These are phyloP conservation scores for Scortum barcoo DNA, from an alignment of 2,113 vertebrate genomes.

Conservation along the genomic window DNA sequence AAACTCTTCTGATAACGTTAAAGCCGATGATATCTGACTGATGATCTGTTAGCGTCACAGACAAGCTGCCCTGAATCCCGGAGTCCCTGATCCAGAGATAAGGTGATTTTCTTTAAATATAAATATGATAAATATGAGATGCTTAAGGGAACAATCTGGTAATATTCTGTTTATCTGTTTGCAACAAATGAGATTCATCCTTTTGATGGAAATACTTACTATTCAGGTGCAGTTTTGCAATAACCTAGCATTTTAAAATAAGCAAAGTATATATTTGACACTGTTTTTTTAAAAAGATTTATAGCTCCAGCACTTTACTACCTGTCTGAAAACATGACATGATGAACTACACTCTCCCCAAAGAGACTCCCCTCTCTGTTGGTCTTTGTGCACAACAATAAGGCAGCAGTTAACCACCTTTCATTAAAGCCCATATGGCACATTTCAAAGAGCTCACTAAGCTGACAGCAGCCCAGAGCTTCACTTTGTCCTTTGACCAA, in stretches of 20 bases:
- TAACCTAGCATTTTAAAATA: no score
- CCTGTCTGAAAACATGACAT: background rate
- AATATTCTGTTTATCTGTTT: background rate
- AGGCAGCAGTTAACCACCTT: background rate
- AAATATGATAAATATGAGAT: background rate
- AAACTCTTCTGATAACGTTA: background rate
- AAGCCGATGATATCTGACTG: conserved; percentile 8
- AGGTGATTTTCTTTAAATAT: background rate
- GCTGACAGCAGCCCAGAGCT: background rate
- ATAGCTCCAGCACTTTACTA: background rate
- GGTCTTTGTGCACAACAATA: background rate
- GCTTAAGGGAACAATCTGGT: background rate
- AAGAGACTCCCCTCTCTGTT: background rate
- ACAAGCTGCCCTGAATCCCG: background rate
- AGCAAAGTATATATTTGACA: no score
- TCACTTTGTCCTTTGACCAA: conserved; percentile 1
- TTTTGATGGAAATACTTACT: no score
- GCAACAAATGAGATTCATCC: no score
- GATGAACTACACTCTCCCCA: background rate
- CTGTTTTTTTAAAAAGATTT: background rate
- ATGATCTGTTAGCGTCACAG: background rate
- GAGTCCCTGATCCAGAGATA: background rate
- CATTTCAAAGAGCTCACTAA: background rate
- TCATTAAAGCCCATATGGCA: conserved; percentile 6
- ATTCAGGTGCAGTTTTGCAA: no score